phyloP scores from a whole-genome alignment of 2,888 invertebrate genomes.

The Epirrita christyi region DNA sequence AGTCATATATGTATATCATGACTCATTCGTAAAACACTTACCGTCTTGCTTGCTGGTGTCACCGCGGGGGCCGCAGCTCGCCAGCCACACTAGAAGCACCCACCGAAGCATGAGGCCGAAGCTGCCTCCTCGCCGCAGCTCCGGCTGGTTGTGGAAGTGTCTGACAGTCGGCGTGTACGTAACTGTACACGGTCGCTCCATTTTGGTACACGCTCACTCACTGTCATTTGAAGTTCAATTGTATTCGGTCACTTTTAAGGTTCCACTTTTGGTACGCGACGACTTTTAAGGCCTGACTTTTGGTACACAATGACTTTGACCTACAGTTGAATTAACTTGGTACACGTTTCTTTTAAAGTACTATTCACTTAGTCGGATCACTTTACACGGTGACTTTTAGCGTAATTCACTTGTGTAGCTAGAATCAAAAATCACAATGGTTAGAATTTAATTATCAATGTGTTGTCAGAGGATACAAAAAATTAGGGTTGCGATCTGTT shows the following conservation, averaged over 20 bases:
- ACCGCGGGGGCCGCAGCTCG: slow-evolving; percentile 73
- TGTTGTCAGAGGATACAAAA: neutral
- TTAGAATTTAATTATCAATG: neutral
- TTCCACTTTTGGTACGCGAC: slow-evolving; percentile 8
- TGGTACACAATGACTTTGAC: neutral
- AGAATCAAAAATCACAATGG: too few relatives aligned
- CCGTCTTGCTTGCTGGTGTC: slow-evolving; percentile 80
- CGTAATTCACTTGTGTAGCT: neutral
- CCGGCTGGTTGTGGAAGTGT: slow-evolving; percentile 80
- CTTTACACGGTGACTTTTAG: neutral
- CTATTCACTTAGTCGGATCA: too few relatives aligned
- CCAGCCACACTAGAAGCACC: slow-evolving; percentile 75
- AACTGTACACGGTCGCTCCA: slow-evolving; percentile 60
- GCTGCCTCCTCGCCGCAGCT: slow-evolving; percentile 66
- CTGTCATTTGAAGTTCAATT: slow-evolving; percentile 50
- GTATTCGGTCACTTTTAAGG: slow-evolving; percentile 15
- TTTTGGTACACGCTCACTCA: slow-evolving; percentile 49
- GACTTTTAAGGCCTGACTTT: slow-evolving; percentile 3
- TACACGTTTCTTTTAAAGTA: neutral
- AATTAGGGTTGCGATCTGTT: too few relatives aligned
- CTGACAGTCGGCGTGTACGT: slow-evolving; percentile 68
- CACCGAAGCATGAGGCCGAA: slow-evolving; percentile 73
- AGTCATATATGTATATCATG: neutral
- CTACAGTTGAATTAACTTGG: neutral
- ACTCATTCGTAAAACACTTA: slow-evolving; percentile 47